Percentiles rank a stretch among this genome's conserved stretches.
Evolutionary conservation across 2,113 vertebrate species (phyloP).

Genomic region (Eptesicus fuscus): DNA sequence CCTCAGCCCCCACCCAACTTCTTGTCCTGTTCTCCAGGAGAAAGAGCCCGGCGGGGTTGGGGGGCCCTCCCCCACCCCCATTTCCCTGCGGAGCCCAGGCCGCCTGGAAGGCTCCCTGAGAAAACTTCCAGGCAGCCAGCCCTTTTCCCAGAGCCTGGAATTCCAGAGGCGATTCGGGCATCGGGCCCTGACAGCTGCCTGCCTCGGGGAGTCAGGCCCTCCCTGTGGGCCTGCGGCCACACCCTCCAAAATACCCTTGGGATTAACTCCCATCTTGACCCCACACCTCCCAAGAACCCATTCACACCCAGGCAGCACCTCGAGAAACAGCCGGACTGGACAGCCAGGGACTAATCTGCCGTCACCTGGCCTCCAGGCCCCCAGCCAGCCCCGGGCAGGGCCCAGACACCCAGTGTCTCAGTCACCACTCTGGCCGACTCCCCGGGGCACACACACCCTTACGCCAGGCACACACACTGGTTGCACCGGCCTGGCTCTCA

Average conservation of each 20-base stretch:
- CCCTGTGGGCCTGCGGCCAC: neutral
- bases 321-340: neutral
- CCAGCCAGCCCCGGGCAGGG: neutral
- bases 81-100: neutral
- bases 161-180: conserved; percentile 75
- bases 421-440: neutral
- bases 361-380: neutral
- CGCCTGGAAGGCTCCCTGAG: neutral
- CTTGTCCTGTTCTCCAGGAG: conserved; percentile 40
- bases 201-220: conserved; percentile 43
- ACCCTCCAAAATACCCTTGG: neutral
- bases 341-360: neutral
- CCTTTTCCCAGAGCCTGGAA: conserved; percentile 61
- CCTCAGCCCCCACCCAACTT: conserved; percentile 7
- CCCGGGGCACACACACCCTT: fast-evolving
- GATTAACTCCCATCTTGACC: conserved; percentile 1
- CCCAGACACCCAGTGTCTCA: neutral
- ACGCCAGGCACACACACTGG: neutral
- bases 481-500: neutral
- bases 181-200: conserved; percentile 74
- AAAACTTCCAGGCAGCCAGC: neutral
- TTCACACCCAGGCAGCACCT: neutral
- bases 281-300: neutral
- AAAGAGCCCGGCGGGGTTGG: neutral
- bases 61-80: neutral